Percentiles rank a stretch among this genome's conserved stretches.
These are phyloP conservation scores for Drosophila prostipennis DNA, from an alignment of 2,888 invertebrate species.

Conservation along the genomic window DNA sequence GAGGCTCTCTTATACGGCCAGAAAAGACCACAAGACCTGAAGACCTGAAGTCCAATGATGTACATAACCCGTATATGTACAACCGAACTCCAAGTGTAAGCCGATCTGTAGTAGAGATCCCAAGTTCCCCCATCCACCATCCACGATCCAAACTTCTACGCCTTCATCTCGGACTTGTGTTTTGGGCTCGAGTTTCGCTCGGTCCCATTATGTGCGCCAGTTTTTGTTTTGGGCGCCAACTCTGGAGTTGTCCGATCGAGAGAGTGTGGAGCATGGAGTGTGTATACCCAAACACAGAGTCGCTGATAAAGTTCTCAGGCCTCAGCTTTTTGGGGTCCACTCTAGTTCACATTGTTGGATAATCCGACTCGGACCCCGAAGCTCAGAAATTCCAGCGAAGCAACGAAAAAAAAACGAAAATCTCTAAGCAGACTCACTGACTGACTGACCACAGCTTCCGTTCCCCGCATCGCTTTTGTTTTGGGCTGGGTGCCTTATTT, in stretches of 20 bases:
- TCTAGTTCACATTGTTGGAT: constrained; percentile 26
- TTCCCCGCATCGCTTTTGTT: constrained; percentile 13
- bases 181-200: constrained; percentile 52
- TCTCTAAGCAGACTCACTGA: constrained; percentile 30
- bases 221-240: constrained; percentile 64
- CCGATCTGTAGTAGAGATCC: constrained; percentile 22
- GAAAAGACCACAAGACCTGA: neutral
- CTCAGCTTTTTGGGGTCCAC: constrained; percentile 5
- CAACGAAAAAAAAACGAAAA: constrained; percentile 6
- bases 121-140: constrained; percentile 3
- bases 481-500: neutral
- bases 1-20: constrained; percentile 35
- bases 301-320: constrained; percentile 34
- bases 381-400: constrained; percentile 29
- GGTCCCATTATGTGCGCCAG: constrained; percentile 66
- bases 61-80: constrained; percentile 18
- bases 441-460: constrained; percentile 37
- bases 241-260: constrained; percentile 35
- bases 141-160: constrained; percentile 15
- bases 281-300: constrained; percentile 40
- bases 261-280: constrained; percentile 5
- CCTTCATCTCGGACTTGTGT: constrained; percentile 40
- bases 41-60: constrained; percentile 25
- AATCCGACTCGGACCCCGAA: constrained; percentile 10
- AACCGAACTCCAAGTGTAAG: constrained; percentile 21